These are phyloP conservation scores for Aphelinus certus DNA, from an alignment of 1,140 invertebrate species.

Conservation along the genomic window DNA sequence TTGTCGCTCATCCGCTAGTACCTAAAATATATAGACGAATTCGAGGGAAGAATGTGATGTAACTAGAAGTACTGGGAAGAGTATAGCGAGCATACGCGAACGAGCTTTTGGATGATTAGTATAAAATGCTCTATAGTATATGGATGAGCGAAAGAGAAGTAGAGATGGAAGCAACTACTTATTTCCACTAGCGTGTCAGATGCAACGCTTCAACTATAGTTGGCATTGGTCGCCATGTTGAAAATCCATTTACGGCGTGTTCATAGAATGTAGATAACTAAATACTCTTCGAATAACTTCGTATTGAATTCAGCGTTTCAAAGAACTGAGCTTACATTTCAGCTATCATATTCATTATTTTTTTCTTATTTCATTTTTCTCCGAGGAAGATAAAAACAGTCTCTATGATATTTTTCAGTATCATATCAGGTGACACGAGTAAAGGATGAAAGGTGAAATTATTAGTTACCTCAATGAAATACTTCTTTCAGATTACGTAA, in stretches of 20 bases:
- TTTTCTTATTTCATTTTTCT: background rate
- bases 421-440: background rate
- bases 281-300: too few relatives aligned
- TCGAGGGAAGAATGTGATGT: conserved; percentile 56
- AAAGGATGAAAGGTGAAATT: conserved; percentile 4
- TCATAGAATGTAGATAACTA: too few relatives aligned
- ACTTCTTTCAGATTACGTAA: conserved; percentile 11
- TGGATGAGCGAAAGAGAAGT: conserved; percentile 26
- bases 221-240: conserved; percentile 22
- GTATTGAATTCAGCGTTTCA: too few relatives aligned
- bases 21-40: conserved; percentile 54
- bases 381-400: background rate
- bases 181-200: background rate
- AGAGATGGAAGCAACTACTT: conserved; percentile 1
- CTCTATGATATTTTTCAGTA: background rate
- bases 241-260: background rate
- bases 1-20: conserved; percentile 50
- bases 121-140: background rate
- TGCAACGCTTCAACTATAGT: background rate
- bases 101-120: conserved; percentile 17
- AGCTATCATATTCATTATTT: background rate
- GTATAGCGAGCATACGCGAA: conserved; percentile 51
- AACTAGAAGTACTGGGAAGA: conserved; percentile 58
- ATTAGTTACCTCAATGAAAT: conserved; percentile 1
- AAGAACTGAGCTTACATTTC: too few relatives aligned